A percentile compares a stretch with the other conserved stretches of the same genome.
Conservation (phyloP, 2,888 invertebrate genomes). For the Napeogenes sylphis region DNA sequence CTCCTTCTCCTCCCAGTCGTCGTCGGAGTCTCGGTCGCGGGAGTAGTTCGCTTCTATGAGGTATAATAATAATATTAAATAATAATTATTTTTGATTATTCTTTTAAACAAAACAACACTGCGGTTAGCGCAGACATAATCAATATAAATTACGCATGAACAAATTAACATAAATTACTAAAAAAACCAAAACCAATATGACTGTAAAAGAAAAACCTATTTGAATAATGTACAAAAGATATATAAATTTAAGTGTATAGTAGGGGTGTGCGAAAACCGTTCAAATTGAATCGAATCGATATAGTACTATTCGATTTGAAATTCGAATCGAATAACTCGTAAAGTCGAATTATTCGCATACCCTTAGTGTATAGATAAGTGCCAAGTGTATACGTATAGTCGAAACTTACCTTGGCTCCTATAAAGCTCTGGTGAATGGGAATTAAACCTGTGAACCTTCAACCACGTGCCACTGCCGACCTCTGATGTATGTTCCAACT, state of each 20-base stretch:
- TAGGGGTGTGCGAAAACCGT: too few species aligned
- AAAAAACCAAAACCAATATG: too few species aligned
- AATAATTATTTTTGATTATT: neutral
- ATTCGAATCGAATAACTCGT: too few species aligned
- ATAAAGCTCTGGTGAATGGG: constrained; percentile 79
- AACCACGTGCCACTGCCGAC: constrained; percentile 80
- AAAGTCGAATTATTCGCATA: too few species aligned
- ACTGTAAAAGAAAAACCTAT: too few species aligned
- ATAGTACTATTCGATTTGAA: too few species aligned
- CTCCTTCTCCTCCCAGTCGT: constrained; percentile 88
- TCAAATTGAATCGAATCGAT: too few species aligned
- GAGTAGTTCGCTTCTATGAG: constrained; percentile 73
- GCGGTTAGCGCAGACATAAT: constrained; percentile 20
- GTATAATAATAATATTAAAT: constrained; percentile 21
- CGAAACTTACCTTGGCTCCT: constrained; percentile 67
- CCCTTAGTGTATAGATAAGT: too few species aligned
- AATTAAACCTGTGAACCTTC: constrained; percentile 82
- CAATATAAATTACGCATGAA: constrained; percentile 13
- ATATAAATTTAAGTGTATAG: neutral
- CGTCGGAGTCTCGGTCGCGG: constrained; percentile 80
- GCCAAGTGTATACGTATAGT: too few species aligned
- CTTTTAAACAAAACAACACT: constrained; percentile 13
- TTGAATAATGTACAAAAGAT: neutral
- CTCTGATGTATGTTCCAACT: constrained; percentile 75
- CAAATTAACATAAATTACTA: neutral